Percentiles rank a stretch among this genome's conserved stretches.
These are phyloP conservation scores for Nycticryphes semicollaris DNA, from an alignment of 2,113 vertebrate species.

Conservation along the genomic window DNA sequence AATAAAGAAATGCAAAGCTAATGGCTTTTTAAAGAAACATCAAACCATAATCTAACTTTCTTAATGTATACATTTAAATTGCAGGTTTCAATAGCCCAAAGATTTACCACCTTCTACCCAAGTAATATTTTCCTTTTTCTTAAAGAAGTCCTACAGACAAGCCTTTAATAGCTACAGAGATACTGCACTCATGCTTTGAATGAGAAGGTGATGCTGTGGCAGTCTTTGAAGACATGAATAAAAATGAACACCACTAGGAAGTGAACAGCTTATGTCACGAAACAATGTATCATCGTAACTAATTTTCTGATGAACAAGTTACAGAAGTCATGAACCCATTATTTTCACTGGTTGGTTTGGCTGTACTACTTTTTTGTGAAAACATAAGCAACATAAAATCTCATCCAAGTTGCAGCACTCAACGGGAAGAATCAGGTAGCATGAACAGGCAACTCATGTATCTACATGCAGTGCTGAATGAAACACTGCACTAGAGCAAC, in stretches of 20 bases:
- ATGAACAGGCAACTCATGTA: accelerated
- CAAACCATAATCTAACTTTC: neutral
- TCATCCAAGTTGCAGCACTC: neutral
- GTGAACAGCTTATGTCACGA: neutral
- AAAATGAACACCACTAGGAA: neutral
- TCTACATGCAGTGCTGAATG: accelerated
- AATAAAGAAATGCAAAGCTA: neutral
- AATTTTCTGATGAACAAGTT: neutral
- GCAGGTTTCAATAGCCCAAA: neutral
- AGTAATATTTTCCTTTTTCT: neutral
- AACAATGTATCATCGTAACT: accelerated
- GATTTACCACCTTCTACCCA: neutral
- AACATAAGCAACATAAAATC: neutral
- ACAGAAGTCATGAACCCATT: neutral
- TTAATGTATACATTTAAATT: neutral
- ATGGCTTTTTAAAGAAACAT: neutral
- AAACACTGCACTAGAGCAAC: neutral
- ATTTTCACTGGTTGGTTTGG: neutral
- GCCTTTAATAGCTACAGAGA: neutral
- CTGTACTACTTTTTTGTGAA: neutral
- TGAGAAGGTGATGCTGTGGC: neutral
- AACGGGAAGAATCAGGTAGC: neutral
- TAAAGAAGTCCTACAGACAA: neutral
- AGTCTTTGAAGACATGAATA: neutral
- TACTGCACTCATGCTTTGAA: neutral